A percentile compares a stretch with the other conserved stretches of the same genome.
Evolutionary conservation across 2,888 invertebrate genomes (phyloP).

Genomic region (Acrocyrtus sp.): DNA sequence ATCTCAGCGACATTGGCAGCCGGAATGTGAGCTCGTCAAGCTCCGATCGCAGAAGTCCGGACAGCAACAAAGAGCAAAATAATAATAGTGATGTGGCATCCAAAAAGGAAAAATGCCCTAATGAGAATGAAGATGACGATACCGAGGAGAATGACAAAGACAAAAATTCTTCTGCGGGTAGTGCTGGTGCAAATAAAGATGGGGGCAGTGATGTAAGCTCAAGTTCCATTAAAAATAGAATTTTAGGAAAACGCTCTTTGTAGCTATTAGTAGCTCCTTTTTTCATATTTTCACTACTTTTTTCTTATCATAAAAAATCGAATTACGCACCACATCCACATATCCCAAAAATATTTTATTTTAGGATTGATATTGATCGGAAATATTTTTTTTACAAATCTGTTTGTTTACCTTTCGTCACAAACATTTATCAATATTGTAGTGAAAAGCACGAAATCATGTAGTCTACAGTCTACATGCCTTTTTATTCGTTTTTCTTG

Average conservation of each 20-base stretch:
- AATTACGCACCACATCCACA: no score
- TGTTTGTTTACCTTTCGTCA: slow-evolving; percentile 30
- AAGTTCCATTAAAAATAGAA: no score
- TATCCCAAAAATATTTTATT: no score
- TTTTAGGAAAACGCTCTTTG: no score
- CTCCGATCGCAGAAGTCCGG: slow-evolving; percentile 45
- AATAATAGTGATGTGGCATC: slow-evolving; percentile 36
- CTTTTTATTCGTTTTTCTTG: slow-evolving; percentile 7
- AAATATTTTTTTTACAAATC: background rate
- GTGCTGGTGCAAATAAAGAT: slow-evolving; percentile 44
- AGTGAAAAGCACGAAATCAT: background rate
- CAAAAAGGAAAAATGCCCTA: slow-evolving; percentile 18
- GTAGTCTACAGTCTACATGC: background rate
- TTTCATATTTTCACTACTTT: no score
- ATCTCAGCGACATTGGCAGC: slow-evolving; percentile 62
- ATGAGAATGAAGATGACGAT: slow-evolving; percentile 6
- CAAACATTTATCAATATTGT: slow-evolving; percentile 26
- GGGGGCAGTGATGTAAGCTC: slow-evolving; percentile 36
- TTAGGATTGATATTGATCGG: no score
- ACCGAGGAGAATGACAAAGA: slow-evolving; percentile 43
- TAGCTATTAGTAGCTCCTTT: no score
- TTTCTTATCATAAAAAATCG: no score
- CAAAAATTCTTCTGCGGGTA: slow-evolving; percentile 23
- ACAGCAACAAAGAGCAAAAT: slow-evolving; percentile 41
- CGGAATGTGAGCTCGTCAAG: slow-evolving; percentile 60